These are phyloP conservation scores for Leucophenga maculata DNA, from an alignment of 2,888 invertebrate genomes.

Conservation along the genomic window DNA sequence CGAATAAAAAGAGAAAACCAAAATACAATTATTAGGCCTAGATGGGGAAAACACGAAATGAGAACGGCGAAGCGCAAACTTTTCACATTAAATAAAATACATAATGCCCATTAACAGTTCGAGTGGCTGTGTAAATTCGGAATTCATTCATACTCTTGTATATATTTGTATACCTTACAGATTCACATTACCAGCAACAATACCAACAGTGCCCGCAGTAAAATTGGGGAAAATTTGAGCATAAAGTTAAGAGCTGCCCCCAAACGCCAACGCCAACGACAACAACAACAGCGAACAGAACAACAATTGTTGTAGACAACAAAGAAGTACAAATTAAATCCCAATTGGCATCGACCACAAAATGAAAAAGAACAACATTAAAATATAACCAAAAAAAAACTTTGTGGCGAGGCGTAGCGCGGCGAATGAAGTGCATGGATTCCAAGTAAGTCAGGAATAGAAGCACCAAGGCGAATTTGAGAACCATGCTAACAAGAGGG, in stretches of 20 bases:
- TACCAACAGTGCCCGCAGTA: no score
- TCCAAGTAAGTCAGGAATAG: conserved; percentile 8
- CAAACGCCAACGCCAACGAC: conserved; percentile 27
- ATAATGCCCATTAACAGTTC: conserved; percentile 67
- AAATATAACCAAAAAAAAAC: conserved; percentile 66
- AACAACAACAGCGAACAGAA: conserved; percentile 1
- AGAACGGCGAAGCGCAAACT: conserved; percentile 51
- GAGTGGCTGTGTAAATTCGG: conserved; percentile 61
- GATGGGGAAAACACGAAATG: background rate
- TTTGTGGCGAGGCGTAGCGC: conserved; percentile 31
- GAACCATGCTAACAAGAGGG: background rate
- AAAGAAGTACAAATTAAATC: conserved; percentile 67
- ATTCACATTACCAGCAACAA: background rate
- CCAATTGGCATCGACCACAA: conserved; percentile 66
- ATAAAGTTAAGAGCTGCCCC: background rate
- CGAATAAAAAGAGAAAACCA: conserved; percentile 14
- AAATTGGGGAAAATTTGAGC: no score
- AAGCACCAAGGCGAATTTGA: conserved; percentile 50
- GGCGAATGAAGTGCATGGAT: no score
- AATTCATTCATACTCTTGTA: conserved; percentile 42
- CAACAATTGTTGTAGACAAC: conserved; percentile 51
- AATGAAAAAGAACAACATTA: conserved; percentile 61
- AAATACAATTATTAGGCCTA: background rate
- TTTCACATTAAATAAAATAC: conserved; percentile 67
- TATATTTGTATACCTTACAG: conserved; percentile 12